phyloP scores from a whole-genome alignment of 2,113 vertebrate species.

The Muntiacus muntjak region DNA sequence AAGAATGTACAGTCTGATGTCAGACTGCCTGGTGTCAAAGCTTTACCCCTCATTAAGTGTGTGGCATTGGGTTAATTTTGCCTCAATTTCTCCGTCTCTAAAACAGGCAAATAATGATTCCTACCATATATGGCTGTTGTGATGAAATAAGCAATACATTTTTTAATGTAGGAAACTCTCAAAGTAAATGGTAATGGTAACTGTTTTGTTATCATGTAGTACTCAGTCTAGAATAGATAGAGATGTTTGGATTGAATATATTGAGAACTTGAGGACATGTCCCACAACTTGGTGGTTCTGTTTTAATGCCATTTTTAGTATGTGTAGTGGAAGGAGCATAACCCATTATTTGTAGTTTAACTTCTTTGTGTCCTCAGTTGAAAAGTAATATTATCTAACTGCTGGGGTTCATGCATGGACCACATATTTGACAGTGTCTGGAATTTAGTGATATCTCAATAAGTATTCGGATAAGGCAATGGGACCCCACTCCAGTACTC shows the following conservation, averaged over 20 bases:
- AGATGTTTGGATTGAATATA: neutral
- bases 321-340: neutral
- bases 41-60: neutral
- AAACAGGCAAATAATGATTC: neutral
- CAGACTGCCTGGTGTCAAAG: neutral
- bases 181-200: neutral
- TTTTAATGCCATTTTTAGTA: neutral
- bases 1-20: neutral
- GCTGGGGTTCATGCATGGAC: neutral
- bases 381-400: neutral
- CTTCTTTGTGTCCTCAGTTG: neutral
- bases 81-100: neutral
- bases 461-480: neutral
- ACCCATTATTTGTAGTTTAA: neutral
- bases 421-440: neutral
- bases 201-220: neutral
- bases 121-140: neutral
- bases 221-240: neutral
- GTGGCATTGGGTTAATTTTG: neutral
- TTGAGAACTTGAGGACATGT: neutral
- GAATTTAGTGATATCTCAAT: conserved; percentile 25
- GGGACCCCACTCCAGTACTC: too few species aligned
- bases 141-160: neutral
- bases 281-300: neutral
- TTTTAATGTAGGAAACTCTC: neutral